Percentiles rank a stretch among this genome's conserved stretches.
Conservation (phyloP, 2,113 vertebrate species). For the Eurystomus gularis region DNA sequence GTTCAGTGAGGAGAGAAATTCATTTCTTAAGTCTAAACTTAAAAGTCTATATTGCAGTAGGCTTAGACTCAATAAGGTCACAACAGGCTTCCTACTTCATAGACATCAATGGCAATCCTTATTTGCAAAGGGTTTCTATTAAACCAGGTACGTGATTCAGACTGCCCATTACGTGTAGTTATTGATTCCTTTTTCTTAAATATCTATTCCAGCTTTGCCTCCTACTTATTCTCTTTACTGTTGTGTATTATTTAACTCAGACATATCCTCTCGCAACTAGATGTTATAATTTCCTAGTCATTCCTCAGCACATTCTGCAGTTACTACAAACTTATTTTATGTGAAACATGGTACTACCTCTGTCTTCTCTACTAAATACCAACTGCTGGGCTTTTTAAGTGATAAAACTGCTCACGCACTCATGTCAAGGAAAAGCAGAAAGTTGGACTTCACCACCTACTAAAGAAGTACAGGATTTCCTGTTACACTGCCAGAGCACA, state of each 20-base stretch:
- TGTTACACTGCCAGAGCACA: neutral
- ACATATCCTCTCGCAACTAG: neutral
- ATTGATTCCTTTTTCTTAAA: neutral
- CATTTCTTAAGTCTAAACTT: neutral
- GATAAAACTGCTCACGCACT: neutral
- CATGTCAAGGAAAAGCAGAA: neutral
- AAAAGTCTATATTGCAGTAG: neutral
- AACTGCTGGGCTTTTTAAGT: neutral
- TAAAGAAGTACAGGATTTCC: neutral
- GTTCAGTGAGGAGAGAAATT: neutral
- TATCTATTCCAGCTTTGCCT: neutral
- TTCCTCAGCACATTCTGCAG: neutral
- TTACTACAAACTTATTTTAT: neutral
- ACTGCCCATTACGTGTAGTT: neutral
- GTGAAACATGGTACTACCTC: neutral
- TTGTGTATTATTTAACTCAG: neutral
- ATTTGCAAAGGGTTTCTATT: neutral
- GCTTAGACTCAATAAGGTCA: neutral
- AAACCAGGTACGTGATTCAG: neutral
- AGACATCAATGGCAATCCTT: neutral
- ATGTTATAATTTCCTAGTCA: neutral
- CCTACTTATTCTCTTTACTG: neutral
- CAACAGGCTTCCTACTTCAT: neutral
- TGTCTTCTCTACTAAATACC: neutral
- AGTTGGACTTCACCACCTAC: neutral